Percentiles rank a stretch among this genome's conserved stretches.
phyloP scores from a whole-genome alignment of 2,797 vertebrate genomes.

The Periophthalmus magnuspinnatus region DNA sequence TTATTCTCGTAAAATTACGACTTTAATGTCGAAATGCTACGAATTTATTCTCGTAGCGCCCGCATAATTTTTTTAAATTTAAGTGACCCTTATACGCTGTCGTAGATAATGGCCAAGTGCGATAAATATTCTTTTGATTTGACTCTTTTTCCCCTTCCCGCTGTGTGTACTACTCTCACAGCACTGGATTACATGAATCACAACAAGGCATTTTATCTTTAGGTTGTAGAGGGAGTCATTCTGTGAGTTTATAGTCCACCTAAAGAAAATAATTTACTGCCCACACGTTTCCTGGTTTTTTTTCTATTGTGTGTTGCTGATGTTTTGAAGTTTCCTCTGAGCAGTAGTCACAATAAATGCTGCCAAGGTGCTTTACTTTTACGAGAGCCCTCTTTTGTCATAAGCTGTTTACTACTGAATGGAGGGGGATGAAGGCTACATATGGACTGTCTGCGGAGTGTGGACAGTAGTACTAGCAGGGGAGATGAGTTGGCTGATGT shows the following conservation, averaged over 20 bases:
- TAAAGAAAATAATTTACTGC: slow-evolving; percentile 21
- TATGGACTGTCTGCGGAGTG: slow-evolving; percentile 58
- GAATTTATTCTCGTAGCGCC: too few relatives aligned
- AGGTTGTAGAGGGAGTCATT: slow-evolving; percentile 8
- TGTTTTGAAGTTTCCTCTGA: slow-evolving; percentile 24
- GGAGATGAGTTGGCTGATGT: slow-evolving; percentile 59
- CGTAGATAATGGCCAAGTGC: not conserved
- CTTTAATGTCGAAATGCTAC: too few relatives aligned
- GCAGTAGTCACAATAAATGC: slow-evolving; percentile 33
- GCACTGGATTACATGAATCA: slow-evolving; percentile 23
- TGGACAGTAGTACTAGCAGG: slow-evolving; percentile 55
- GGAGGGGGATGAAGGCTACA: slow-evolving; percentile 50
- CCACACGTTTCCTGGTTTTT: not conserved
- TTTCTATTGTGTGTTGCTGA: slow-evolving; percentile 1
- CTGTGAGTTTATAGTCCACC: slow-evolving; percentile 19
- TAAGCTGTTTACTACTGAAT: slow-evolving; percentile 36
- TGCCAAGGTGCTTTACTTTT: slow-evolving; percentile 30
- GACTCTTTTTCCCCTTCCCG: not conserved
- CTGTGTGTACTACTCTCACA: slow-evolving; percentile 12
- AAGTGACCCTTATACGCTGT: too few relatives aligned
- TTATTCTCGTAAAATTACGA: too few relatives aligned
- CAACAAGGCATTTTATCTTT: slow-evolving; percentile 14
- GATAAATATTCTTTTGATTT: not conserved
- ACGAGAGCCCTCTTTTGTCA: slow-evolving; percentile 38
- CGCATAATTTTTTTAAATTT: too few relatives aligned